Evolutionary conservation across 2,113 vertebrate species (phyloP), one percentile per base, ranked within the genome.

Genomic region (Rhinoptilus africanus): DNA sequence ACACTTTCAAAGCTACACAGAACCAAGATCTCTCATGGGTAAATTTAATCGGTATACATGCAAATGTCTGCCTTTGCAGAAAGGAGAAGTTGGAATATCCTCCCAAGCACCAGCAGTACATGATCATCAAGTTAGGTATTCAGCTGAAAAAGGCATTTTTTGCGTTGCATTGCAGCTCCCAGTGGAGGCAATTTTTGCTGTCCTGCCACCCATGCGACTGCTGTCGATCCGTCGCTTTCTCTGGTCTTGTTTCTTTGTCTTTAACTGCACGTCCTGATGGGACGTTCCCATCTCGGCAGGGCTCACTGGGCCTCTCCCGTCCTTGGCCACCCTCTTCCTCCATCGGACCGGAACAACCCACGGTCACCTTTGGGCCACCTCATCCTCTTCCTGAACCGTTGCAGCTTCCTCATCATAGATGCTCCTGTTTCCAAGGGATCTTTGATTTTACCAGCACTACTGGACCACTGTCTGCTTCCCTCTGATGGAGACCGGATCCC

Each of bases 11-110:
- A 95, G 77, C 69, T 92, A 47, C 67, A 28, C 37, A 75, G 74
- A 48, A 94, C 73, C 39, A 15, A 85, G 57, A 68, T 56, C 69
- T 95, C 80, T 91, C 91, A 79, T 2, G 8, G 63, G 69, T 89
- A 79, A 94, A 86, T 92, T 91, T 88, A 87, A 92, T 93, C 69
- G 9, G 18, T 79, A 77, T 50, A 37, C 66, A 62, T 87, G 76
- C 73, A 96, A 95, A 95, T 86, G 8, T 53, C 84, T 79, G 43
- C 50, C 43, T 87, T 87, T 84, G 74, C n/a, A 73, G 56, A 66
- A 32, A 57, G 27, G 21, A 92, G 43, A 81, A 89, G 34, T 17
- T 82, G 66, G 74, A 91, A 81, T 79, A 66, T 59, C 54, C 47
- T 62, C 75, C 81, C 74, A 89, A 85, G 50, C 34, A 83, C 53